Evolutionary conservation across 92 coral and sea anemone genomes (phyloP).

Genomic region (Virgularia gustaviana): DNA sequence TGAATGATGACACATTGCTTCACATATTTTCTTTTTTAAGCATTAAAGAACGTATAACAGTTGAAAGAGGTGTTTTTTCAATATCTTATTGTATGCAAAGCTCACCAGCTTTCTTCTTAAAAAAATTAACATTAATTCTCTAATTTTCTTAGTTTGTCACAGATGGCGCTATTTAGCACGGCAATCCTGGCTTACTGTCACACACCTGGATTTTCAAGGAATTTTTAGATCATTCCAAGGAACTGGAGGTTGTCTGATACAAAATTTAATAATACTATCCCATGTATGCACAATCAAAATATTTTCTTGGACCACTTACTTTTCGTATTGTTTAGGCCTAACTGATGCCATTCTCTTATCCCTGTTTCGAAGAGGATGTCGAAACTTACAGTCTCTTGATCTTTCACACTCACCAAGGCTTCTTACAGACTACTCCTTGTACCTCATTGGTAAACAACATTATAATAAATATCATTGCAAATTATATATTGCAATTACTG

Average conservation of each 20-base stretch:
- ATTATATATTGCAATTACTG: background rate
- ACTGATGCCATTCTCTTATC: slow-evolving; percentile 86
- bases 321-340: slow-evolving; percentile 54
- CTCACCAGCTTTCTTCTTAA: background rate
- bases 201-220: slow-evolving; percentile 71
- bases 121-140: too few relatives aligned
- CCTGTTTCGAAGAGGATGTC: slow-evolving; percentile 70
- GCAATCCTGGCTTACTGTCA: slow-evolving; percentile 67
- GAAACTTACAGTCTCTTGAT: slow-evolving; percentile 71
- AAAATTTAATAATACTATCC: too few relatives aligned
- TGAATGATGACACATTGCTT: slow-evolving; percentile 58
- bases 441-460: slow-evolving; percentile 67
- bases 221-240: slow-evolving; percentile 65
- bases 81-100: background rate
- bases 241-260: slow-evolving; percentile 42
- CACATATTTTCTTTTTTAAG: slow-evolving; percentile 69
- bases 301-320: background rate
- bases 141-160: slow-evolving; percentile 71
- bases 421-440: slow-evolving; percentile 77
- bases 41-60: slow-evolving; percentile 69
- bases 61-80: slow-evolving; percentile 71
- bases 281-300: background rate
- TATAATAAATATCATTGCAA: background rate
- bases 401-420: slow-evolving; percentile 74
- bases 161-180: slow-evolving; percentile 76